A percentile compares a stretch with the other conserved stretches of the same genome.
These are phyloP conservation scores for Pseudopipra pipra DNA, from an alignment of 2,113 vertebrate species.

Conservation along the genomic window DNA sequence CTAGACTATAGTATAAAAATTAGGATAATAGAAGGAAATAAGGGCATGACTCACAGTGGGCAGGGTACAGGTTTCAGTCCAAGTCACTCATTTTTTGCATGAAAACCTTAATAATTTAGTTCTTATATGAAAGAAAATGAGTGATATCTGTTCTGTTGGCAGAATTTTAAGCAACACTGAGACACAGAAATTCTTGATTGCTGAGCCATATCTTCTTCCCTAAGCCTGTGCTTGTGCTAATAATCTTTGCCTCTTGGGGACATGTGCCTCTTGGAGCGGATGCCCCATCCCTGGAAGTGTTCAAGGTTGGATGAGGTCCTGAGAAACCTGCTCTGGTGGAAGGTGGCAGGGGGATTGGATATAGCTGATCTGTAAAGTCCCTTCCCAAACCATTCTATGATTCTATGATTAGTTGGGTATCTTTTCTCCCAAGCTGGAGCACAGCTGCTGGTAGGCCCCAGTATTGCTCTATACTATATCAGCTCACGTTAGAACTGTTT, in stretches of 20 bases:
- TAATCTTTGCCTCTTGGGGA: neutral
- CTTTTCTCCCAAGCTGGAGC: neutral
- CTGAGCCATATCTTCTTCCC: neutral
- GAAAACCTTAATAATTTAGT: neutral
- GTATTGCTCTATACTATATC: neutral
- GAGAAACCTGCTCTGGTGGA: neutral
- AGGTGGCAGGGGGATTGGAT: neutral
- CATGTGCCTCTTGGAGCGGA: neutral
- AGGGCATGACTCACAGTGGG: neutral
- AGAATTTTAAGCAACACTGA: neutral
- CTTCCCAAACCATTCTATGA: neutral
- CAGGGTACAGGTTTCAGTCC: neutral
- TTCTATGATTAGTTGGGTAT: neutral
- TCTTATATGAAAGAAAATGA: neutral
- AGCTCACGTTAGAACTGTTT: neutral
- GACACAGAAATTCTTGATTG: neutral
- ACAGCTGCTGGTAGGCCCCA: neutral
- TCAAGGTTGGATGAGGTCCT: neutral
- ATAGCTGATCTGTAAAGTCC: neutral
- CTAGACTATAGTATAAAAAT: neutral
- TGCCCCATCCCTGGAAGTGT: neutral
- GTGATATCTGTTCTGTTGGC: neutral
- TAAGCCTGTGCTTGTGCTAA: neutral
- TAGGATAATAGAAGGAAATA: neutral
- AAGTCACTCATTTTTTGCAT: neutral